These are phyloP conservation scores for Caenorhabditis virilis DNA, from an alignment of 2,888 invertebrate species.

Conservation along the genomic window DNA sequence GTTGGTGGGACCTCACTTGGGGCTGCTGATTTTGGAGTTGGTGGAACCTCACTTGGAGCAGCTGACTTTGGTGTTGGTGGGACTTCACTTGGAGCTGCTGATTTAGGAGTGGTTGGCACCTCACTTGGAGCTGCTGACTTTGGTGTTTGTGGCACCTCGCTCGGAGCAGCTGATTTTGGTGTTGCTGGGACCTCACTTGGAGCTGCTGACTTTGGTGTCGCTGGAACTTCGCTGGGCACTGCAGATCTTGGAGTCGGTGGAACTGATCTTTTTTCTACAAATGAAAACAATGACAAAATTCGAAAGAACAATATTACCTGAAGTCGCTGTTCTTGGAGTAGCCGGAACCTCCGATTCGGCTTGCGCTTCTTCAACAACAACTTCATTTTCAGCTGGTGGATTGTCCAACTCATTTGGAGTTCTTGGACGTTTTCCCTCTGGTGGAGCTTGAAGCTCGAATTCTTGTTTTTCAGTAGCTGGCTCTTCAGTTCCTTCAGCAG, in stretches of 20 bases:
- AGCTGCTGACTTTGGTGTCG: conserved; percentile 38
- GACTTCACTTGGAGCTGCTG: conserved; percentile 30
- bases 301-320: conserved; percentile 15
- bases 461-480: conserved; percentile 44
- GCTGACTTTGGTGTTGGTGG: no score
- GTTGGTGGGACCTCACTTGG: no score
- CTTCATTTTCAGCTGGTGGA: conserved; percentile 44
- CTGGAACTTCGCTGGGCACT: conserved; percentile 31
- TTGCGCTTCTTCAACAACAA: conserved; percentile 34
- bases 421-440: conserved; percentile 64
- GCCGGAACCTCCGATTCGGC: conserved; percentile 39
- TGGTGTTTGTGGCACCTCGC: conserved; percentile 41
- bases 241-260: conserved; percentile 46
- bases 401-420: conserved; percentile 65
- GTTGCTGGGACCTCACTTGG: conserved; percentile 39
- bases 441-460: conserved; percentile 65
- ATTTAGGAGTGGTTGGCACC: conserved; percentile 37
- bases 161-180: conserved; percentile 38
- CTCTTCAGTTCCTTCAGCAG: conserved; percentile 25
- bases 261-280: conserved; percentile 40
- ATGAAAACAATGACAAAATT: neutral
- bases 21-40: no score
- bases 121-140: conserved; percentile 35
- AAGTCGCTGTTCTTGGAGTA: conserved; percentile 47
- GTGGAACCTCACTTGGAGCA: no score